phyloP scores from a whole-genome alignment of 2,113 vertebrate species.

The Stegostoma tigrinum region DNA sequence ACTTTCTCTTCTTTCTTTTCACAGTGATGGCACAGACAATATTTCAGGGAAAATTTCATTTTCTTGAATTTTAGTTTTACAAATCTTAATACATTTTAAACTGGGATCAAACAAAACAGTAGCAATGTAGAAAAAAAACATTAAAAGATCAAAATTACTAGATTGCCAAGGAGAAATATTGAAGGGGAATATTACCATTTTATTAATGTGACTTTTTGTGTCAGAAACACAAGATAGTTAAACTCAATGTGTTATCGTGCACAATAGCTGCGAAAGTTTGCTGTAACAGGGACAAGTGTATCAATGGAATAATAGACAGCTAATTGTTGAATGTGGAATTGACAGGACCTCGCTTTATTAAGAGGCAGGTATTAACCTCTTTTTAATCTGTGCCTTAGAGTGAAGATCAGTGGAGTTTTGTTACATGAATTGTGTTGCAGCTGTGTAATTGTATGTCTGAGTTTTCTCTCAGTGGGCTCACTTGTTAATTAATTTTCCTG shows the following conservation, averaged over 20 bases:
- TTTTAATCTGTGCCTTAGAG: not conserved
- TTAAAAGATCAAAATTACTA: not conserved
- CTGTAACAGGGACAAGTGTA: no score
- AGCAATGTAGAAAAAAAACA: not conserved
- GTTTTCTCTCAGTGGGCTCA: not conserved
- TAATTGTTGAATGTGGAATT: not conserved
- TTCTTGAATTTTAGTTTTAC: not conserved
- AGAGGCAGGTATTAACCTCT: not conserved
- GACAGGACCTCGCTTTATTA: not conserved
- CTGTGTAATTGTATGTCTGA: not conserved
- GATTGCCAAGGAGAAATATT: not conserved
- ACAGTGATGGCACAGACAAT: not conserved
- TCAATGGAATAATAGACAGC: not conserved
- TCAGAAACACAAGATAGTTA: no score
- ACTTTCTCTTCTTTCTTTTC: not conserved
- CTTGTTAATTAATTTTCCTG: constrained; percentile 22
- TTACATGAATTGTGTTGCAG: not conserved
- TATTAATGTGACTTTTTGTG: not conserved
- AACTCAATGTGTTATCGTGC: no score
- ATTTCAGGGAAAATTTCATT: not conserved
- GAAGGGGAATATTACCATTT: not conserved
- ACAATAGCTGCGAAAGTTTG: not conserved
- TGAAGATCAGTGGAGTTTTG: not conserved
- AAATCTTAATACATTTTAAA: not conserved
- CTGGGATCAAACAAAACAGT: not conserved